These are phyloP conservation scores for Dysidea cf. avara DNA, from an alignment of 37 sponge, comb jelly and placozoan species.

Conservation along the genomic window DNA sequence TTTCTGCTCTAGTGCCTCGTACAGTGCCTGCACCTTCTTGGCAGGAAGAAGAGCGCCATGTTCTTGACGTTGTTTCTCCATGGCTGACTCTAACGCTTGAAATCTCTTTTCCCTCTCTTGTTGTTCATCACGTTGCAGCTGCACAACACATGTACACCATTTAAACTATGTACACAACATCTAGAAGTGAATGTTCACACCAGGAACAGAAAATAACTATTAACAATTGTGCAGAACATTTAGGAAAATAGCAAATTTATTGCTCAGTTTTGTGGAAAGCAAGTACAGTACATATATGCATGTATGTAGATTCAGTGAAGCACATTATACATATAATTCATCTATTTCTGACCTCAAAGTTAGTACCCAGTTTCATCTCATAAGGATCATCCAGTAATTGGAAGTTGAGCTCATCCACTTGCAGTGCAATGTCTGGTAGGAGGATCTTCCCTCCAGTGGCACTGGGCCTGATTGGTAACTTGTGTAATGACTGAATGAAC, in stretches of 20 bases:
- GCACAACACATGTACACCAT: neutral
- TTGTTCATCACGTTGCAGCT: conserved; percentile 73
- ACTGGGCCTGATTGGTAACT: neutral
- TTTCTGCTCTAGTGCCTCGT: conserved; percentile 53
- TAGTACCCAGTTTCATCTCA: conserved; percentile 85
- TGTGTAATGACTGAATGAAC: conserved; percentile 52
- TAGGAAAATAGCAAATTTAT: too few species aligned
- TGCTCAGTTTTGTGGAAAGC: too few species aligned
- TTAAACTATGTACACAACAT: too few species aligned
- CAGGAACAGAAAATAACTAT: too few species aligned
- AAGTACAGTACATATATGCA: too few species aligned
- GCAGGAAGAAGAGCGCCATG: conserved; percentile 16
- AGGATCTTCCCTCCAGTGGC: conserved; percentile 8
- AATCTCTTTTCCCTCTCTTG: conserved; percentile 52
- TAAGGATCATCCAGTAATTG: conserved; percentile 78
- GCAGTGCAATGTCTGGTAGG: conserved; percentile 56
- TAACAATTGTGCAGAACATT: too few species aligned
- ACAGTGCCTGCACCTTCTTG: conserved; percentile 56
- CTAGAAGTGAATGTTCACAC: too few species aligned
- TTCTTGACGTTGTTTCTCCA: too few species aligned
- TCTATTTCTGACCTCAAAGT: conserved; percentile 72
- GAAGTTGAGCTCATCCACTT: conserved; percentile 52
- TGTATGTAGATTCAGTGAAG: too few species aligned
- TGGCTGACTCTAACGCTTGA: conserved; percentile 16
- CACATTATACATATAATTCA: too few species aligned